Percentiles rank a stretch among this genome's conserved stretches.
phyloP scores from a whole-genome alignment of 2,113 vertebrate genomes.

The Corvus hawaiiensis region DNA sequence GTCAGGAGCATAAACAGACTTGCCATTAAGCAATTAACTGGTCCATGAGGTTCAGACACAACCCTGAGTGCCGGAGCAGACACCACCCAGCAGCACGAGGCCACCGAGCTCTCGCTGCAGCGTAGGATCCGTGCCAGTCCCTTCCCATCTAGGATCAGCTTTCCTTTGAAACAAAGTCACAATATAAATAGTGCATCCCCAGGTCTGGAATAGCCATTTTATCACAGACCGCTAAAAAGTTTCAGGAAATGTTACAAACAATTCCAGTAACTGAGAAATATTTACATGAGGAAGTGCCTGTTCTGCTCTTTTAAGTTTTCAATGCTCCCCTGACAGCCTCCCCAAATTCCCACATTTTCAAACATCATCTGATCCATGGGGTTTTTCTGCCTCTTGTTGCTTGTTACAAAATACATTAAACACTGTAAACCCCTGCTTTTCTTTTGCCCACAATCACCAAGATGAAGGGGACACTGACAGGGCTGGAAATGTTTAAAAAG shows the following conservation, averaged over 20 bases:
- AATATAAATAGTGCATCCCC: background rate
- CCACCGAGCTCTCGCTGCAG: background rate
- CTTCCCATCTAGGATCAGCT: background rate
- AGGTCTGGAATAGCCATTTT: background rate
- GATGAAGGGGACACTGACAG: background rate
- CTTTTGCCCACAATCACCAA: background rate
- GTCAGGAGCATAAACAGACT: background rate
- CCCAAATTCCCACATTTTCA: background rate
- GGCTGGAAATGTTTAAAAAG: background rate
- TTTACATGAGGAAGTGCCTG: background rate
- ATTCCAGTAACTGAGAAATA: background rate
- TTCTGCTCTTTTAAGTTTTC: background rate
- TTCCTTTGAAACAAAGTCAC: background rate
- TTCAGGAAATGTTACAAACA: background rate
- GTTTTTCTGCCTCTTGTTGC: background rate
- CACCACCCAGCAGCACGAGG: background rate
- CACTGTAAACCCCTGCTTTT: background rate
- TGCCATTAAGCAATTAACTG: background rate
- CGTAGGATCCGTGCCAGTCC: background rate
- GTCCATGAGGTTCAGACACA: background rate
- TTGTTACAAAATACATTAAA: background rate
- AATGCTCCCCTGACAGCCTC: background rate
- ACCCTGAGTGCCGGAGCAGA: background rate
- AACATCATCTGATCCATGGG: fast-evolving
- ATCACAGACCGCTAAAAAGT: background rate